Conservation (phyloP, 2,113 vertebrate genomes). For the Rissa tridactyla region DNA sequence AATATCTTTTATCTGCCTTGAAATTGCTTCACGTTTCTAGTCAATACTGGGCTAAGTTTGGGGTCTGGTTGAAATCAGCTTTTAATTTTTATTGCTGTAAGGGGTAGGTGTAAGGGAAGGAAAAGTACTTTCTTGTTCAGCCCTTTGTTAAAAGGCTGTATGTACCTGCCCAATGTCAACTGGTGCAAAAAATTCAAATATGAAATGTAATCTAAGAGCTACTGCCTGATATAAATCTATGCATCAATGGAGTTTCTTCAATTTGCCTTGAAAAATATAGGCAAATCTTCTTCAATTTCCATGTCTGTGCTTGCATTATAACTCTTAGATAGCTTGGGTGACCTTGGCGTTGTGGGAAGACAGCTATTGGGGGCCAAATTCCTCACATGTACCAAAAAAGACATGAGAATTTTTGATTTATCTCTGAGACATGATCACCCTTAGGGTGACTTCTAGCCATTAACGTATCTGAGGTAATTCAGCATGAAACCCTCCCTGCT, state of each 20-base stretch:
- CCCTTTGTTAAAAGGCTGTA: neutral
- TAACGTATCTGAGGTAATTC: neutral
- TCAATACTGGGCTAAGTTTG: neutral
- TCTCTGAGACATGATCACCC: neutral
- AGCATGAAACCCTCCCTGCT: neutral
- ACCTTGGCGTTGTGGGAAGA: neutral
- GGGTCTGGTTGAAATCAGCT: neutral
- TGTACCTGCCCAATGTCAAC: neutral
- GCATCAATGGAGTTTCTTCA: fast-evolving
- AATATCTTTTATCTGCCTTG: neutral
- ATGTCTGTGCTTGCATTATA: neutral
- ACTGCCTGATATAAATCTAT: neutral
- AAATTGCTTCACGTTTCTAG: neutral
- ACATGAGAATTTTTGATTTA: neutral
- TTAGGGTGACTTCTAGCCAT: neutral
- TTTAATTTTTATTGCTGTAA: neutral
- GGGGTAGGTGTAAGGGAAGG: neutral
- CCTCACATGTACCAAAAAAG: neutral
- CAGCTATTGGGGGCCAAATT: neutral
- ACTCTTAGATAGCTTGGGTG: neutral
- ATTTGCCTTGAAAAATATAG: neutral
- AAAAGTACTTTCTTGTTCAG: neutral
- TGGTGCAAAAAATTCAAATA: neutral
- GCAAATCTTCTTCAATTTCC: neutral
- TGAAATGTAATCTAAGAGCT: neutral